Evolutionary conservation across 1,140 invertebrate genomes (phyloP).

Genomic region (Trachelipus rathkii): DNA sequence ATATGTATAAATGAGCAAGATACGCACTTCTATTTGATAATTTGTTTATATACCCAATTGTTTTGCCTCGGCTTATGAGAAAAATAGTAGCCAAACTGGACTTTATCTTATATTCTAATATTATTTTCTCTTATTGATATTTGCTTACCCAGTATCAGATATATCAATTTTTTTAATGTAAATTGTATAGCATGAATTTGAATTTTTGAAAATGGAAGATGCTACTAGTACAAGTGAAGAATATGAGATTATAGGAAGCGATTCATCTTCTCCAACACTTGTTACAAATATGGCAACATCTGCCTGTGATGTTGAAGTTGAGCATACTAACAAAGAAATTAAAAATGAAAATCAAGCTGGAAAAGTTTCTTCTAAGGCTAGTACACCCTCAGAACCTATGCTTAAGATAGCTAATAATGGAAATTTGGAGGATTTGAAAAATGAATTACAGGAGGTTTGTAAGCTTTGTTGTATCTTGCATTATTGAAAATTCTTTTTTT

Average conservation of each 20-base stretch:
- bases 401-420: slow-evolving; percentile 2
- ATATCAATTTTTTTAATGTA: no score
- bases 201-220: background rate
- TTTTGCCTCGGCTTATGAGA: no score
- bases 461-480: background rate
- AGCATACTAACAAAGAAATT: background rate
- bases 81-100: no score
- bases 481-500: no score
- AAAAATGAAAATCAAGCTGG: background rate
- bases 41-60: no score
- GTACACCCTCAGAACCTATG: background rate
- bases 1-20: no score
- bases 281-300: background rate
- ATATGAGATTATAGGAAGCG: slow-evolving; percentile 7
- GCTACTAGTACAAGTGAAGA: background rate
- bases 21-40: no score
- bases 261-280: background rate
- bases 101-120: no score
- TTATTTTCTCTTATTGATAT: no score
- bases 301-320: background rate
- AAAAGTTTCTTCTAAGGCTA: background rate
- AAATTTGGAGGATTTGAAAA: slow-evolving; percentile 6
- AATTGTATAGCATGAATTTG: no score
- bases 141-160: no score
- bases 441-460: background rate